Evolutionary conservation across 2,113 vertebrate species (phyloP).

Genomic region (Motacilla alba): DNA sequence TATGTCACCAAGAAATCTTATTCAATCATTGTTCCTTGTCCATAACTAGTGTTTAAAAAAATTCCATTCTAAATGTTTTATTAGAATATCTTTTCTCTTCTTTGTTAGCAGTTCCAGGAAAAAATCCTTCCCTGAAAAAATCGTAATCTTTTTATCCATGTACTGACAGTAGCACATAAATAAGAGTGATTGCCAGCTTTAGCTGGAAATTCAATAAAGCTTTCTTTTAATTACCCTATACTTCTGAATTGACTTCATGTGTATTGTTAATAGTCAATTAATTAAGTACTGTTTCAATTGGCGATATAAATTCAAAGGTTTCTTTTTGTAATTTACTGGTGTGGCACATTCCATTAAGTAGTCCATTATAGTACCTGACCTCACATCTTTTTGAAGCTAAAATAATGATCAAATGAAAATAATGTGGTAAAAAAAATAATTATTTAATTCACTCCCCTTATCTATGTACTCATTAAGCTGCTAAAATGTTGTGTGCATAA

Average conservation of each 20-base stretch:
- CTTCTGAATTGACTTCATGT: slow-evolving; percentile 26
- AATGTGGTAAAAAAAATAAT: neutral
- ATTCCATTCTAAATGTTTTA: neutral
- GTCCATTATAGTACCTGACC: neutral
- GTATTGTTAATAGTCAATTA: slow-evolving; percentile 31
- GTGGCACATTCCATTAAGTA: neutral
- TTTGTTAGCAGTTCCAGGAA: neutral
- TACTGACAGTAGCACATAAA: neutral
- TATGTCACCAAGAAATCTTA: neutral
- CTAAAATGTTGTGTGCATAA: neutral
- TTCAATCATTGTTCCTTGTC: neutral
- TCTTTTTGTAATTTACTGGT: slow-evolving; percentile 11
- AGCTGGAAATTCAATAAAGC: slow-evolving; percentile 17
- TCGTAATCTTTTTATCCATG: neutral
- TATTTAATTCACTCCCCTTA: neutral
- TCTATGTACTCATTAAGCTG: neutral
- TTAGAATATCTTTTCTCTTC: neutral
- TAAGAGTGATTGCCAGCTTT: neutral
- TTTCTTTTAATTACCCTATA: slow-evolving; percentile 31
- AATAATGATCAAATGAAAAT: neutral
- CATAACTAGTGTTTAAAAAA: neutral
- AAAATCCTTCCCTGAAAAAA: slow-evolving; percentile 4
- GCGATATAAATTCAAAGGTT: slow-evolving; percentile 1
- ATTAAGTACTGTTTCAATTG: slow-evolving; percentile 4
- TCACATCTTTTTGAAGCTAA: neutral